A percentile compares a stretch with the other conserved stretches of the same genome.
These are phyloP conservation scores for Melanotaenia trifasciata DNA, from an alignment of 2,797 vertebrate genomes.

Conservation along the genomic window DNA sequence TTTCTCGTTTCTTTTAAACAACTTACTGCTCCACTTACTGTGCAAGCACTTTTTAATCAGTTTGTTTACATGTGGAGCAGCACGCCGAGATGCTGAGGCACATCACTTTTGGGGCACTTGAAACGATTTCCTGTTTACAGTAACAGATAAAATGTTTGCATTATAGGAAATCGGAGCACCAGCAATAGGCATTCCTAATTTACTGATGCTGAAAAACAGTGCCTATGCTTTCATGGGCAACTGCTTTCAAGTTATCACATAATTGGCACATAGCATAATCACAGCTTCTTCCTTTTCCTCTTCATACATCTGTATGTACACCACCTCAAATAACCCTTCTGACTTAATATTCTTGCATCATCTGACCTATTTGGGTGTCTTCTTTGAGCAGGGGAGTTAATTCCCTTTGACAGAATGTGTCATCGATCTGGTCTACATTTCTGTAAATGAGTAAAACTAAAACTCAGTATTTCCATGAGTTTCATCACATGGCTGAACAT, in stretches of 20 bases:
- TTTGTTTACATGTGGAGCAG: slow-evolving; percentile 38
- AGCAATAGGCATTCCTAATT: not conserved
- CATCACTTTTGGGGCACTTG: slow-evolving; percentile 10
- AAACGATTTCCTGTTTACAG: slow-evolving; percentile 60
- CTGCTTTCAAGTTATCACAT: slow-evolving; percentile 5
- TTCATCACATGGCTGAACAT: slow-evolving; percentile 46
- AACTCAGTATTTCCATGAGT: slow-evolving; percentile 45
- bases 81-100: slow-evolving; percentile 19
- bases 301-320: not conserved
- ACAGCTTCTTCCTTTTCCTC: slow-evolving; percentile 6
- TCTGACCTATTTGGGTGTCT: not conserved
- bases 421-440: slow-evolving; percentile 16
- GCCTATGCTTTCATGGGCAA: not conserved
- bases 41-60: slow-evolving; percentile 56
- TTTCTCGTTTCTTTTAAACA: slow-evolving; percentile 38
- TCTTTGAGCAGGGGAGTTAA: not conserved
- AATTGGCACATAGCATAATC: slow-evolving; percentile 10
- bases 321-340: not conserved
- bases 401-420: slow-evolving; percentile 21
- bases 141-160: slow-evolving; percentile 41
- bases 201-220: not conserved
- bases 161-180: slow-evolving; percentile 6
- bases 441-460: slow-evolving; percentile 23
- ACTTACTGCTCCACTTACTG: slow-evolving; percentile 49
- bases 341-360: not conserved